A percentile compares a stretch with the other conserved stretches of the same genome.
Conservation (phyloP, 2,797 vertebrate genomes). For the Cynodonichthys magdalenae region DNA sequence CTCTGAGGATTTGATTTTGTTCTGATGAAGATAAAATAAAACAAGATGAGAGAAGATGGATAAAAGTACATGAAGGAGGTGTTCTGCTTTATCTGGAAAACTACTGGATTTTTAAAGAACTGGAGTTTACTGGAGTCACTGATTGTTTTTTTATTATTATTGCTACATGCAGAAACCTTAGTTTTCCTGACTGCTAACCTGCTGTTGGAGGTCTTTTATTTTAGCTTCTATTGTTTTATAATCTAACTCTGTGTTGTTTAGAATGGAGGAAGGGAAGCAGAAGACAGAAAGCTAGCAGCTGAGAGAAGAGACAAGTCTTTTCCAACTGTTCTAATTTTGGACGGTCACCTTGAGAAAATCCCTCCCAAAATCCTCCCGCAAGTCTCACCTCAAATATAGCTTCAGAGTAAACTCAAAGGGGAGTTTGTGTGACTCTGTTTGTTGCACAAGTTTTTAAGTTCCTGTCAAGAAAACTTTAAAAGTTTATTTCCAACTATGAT, state of each 20-base stretch:
- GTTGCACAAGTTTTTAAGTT: neutral
- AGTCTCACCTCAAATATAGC: conserved; percentile 59
- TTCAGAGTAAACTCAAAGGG: conserved; percentile 12
- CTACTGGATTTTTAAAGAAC: conserved; percentile 27
- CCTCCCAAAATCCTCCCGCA: conserved; percentile 49
- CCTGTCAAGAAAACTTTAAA: neutral
- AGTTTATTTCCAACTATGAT: neutral
- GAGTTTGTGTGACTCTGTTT: conserved; percentile 1
- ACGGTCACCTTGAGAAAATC: conserved; percentile 67
- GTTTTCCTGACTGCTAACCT: neutral
- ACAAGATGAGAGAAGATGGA: conserved; percentile 34
- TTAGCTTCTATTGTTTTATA: conserved; percentile 8
- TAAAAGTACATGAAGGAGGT: conserved; percentile 6
- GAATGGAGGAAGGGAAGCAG: conserved; percentile 24
- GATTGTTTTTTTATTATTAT: neutral
- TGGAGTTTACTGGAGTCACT: conserved; percentile 10
- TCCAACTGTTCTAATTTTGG: conserved; percentile 51
- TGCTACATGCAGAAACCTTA: neutral
- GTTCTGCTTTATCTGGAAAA: conserved; percentile 18
- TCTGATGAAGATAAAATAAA: conserved; percentile 18
- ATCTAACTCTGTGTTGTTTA: conserved; percentile 32
- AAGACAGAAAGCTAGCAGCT: conserved; percentile 60
- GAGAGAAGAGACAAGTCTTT: conserved; percentile 66
- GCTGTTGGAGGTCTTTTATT: neutral
- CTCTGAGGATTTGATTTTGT: conserved; percentile 28